These are phyloP conservation scores for Corythaixoides concolor DNA, from an alignment of 2,113 vertebrate genomes.

Conservation along the genomic window DNA sequence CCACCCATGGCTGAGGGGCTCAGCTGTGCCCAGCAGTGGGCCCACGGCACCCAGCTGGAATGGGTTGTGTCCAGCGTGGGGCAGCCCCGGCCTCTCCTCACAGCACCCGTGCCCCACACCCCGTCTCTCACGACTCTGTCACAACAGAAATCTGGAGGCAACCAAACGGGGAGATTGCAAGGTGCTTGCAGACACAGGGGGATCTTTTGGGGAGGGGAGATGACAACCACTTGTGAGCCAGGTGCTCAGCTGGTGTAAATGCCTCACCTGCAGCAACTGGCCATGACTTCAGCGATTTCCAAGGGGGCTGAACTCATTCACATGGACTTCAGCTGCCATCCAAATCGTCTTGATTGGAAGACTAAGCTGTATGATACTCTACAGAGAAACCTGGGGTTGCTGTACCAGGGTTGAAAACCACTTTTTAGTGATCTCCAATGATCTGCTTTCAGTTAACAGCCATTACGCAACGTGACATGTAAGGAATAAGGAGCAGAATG, in stretches of 20 bases:
- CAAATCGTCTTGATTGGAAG: not conserved
- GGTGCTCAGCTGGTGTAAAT: not conserved
- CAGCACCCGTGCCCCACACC: not conserved
- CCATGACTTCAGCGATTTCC: not conserved
- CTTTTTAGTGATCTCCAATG: not conserved
- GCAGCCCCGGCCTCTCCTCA: fast-evolving
- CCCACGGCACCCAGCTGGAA: fast-evolving
- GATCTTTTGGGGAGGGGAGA: not conserved
- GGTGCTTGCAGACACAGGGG: not conserved
- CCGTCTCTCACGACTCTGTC: too few relatives aligned
- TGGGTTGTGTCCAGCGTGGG: fast-evolving
- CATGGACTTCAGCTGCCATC: not conserved
- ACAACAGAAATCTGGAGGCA: not conserved
- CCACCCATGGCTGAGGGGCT: fast-evolving
- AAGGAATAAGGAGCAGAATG: not conserved
- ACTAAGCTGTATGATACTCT: not conserved
- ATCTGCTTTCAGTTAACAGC: conserved; percentile 34
- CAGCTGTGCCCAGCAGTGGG: fast-evolving
- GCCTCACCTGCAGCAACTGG: not conserved
- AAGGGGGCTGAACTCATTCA: not conserved
- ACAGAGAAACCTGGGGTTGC: not conserved
- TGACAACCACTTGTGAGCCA: not conserved
- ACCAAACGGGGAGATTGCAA: too few relatives aligned
- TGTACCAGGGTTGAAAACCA: not conserved
- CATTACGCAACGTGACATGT: not conserved